Percentiles rank a stretch among this genome's conserved stretches.
Evolutionary conservation across 2,888 invertebrate species (phyloP).

Genomic region (Erannis defoliaria): DNA sequence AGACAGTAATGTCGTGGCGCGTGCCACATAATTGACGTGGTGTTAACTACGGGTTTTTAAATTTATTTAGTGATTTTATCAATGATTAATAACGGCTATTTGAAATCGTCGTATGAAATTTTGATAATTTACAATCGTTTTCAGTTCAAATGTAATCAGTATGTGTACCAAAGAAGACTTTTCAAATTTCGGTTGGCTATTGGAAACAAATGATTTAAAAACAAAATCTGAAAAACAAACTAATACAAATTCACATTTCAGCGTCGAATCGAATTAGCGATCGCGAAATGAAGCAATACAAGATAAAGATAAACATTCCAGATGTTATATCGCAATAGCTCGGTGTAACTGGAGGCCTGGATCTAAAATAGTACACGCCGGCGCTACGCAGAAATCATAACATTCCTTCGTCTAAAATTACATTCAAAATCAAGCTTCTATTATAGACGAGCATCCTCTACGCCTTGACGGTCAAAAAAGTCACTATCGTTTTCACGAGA

Average conservation of each 20-base stretch:
- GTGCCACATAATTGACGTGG: neutral
- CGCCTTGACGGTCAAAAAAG: slow-evolving; percentile 22
- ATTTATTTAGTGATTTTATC: neutral
- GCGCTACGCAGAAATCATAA: slow-evolving; percentile 63
- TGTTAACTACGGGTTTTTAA: neutral
- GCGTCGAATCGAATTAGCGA: neutral
- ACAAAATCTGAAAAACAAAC: neutral
- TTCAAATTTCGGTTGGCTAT: neutral
- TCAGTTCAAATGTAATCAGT: neutral
- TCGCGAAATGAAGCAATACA: slow-evolving; percentile 21
- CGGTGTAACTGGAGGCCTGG: slow-evolving; percentile 39
- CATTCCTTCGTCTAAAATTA: slow-evolving; percentile 67
- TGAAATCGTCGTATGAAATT: too few relatives aligned
- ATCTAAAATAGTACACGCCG: slow-evolving; percentile 61
- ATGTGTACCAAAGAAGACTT: neutral
- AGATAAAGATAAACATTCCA: slow-evolving; percentile 47
- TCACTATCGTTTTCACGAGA: slow-evolving; percentile 52
- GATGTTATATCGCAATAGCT: slow-evolving; percentile 43
- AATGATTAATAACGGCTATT: too few relatives aligned
- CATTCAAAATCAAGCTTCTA: slow-evolving; percentile 60
- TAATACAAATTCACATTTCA: slow-evolving; percentile 8
- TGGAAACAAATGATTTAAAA: neutral
- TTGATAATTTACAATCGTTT: neutral
- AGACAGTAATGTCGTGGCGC: neutral
- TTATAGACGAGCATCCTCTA: slow-evolving; percentile 49